Conservation (phyloP, 2,888 invertebrate species). For the Plagiodera versicolora region DNA sequence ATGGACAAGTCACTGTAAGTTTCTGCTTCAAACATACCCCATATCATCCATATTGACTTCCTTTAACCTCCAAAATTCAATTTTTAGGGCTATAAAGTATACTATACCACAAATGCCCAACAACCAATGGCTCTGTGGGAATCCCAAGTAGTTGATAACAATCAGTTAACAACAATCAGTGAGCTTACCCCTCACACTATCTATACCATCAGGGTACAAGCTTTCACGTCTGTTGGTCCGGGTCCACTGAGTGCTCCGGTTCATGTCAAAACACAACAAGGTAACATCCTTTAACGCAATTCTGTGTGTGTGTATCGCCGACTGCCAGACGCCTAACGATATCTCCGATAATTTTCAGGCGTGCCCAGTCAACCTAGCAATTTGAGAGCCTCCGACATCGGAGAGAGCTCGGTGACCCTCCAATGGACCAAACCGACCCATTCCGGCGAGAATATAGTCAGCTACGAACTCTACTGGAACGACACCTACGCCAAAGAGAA, state of each 20-base stretch:
- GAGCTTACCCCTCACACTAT: slow-evolving; percentile 90
- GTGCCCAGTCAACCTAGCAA: slow-evolving; percentile 96
- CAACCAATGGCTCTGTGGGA: slow-evolving; percentile 89
- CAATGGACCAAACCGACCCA: slow-evolving; percentile 92
- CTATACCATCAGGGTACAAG: slow-evolving; percentile 92
- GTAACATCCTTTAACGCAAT: too few species aligned
- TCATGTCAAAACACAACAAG: slow-evolving; percentile 97
- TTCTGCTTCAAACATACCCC: too few species aligned
- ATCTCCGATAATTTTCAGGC: slow-evolving; percentile 58
- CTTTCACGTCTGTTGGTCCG: slow-evolving; percentile 91
- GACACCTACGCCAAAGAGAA: slow-evolving; percentile 91
- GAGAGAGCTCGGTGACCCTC: slow-evolving; percentile 87
- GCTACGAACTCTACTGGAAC: slow-evolving; percentile 97
- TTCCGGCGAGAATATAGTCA: slow-evolving; percentile 89
- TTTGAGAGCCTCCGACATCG: slow-evolving; percentile 82
- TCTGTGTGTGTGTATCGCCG: too few species aligned
- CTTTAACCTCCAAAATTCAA: too few species aligned
- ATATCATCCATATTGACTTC: neutral
- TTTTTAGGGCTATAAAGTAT: slow-evolving; percentile 94
- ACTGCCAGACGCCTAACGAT: neutral
- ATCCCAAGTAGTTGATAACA: slow-evolving; percentile 91
- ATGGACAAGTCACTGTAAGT: slow-evolving; percentile 94
- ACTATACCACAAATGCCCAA: slow-evolving; percentile 88
- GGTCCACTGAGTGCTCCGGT: slow-evolving; percentile 95
- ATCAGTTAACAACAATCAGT: slow-evolving; percentile 88